A percentile compares a stretch with the other conserved stretches of the same genome.
Conservation (phyloP, 1,140 invertebrate genomes). For the Drosophila bocqueti region DNA sequence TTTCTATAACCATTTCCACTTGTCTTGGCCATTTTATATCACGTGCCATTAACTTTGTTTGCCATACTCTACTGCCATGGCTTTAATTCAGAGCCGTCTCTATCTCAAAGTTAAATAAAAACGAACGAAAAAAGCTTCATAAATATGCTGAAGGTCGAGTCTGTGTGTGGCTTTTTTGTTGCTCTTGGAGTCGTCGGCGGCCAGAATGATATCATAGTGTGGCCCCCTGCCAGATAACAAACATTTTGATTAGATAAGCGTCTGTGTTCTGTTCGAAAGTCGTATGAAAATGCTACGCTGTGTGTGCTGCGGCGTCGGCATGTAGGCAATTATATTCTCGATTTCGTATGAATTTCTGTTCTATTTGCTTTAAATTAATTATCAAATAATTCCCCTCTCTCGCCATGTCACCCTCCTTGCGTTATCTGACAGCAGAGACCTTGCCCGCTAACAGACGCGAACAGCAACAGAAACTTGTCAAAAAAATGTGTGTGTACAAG, state of each 20-base stretch:
- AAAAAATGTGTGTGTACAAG: slow-evolving; percentile 25
- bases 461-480: slow-evolving; percentile 38
- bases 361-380: slow-evolving; percentile 68
- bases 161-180: slow-evolving; percentile 38
- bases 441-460: slow-evolving; percentile 39
- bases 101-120: slow-evolving; percentile 39
- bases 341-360: slow-evolving; percentile 46
- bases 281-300: slow-evolving; percentile 10
- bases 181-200: slow-evolving; percentile 26
- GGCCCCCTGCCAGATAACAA: slow-evolving; percentile 63
- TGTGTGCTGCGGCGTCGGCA: not conserved
- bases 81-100: slow-evolving; percentile 31
- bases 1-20: slow-evolving; percentile 14
- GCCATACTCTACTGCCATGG: slow-evolving; percentile 16
- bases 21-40: slow-evolving; percentile 45
- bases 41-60: slow-evolving; percentile 61
- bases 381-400: slow-evolving; percentile 46
- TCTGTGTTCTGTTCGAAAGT: slow-evolving; percentile 24
- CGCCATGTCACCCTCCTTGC: slow-evolving; percentile 9
- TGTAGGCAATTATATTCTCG: slow-evolving; percentile 34
- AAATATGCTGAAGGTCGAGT: slow-evolving; percentile 74
- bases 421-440: slow-evolving; percentile 31
- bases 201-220: slow-evolving; percentile 75
- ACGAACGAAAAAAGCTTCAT: slow-evolving; percentile 52
- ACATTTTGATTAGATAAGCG: slow-evolving; percentile 71